Percentiles rank a stretch among this genome's conserved stretches.
These are phyloP conservation scores for Hippopotamyrus pictus DNA, from an alignment of 2,797 vertebrate species.

Conservation along the genomic window DNA sequence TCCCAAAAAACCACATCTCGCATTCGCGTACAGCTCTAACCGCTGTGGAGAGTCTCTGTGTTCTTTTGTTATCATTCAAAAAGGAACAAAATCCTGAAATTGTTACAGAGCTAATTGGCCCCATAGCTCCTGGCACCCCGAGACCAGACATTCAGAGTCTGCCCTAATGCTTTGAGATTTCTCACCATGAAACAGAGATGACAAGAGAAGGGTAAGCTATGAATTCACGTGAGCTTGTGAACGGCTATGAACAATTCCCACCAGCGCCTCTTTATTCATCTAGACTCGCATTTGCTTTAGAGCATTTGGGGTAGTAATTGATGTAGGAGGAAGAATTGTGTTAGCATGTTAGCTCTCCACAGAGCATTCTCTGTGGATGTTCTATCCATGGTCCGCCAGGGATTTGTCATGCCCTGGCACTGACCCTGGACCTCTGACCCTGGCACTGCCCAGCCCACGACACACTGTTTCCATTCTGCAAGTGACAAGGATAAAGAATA, in stretches of 20 bases:
- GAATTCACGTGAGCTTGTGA: neutral
- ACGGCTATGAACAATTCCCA: neutral
- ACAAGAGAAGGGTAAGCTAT: neutral
- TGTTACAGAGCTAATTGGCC: neutral
- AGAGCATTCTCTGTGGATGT: neutral
- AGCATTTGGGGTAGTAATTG: neutral
- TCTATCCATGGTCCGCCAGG: neutral
- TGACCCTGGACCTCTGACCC: neutral
- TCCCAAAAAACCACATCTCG: neutral
- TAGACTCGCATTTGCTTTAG: neutral
- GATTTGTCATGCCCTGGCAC: neutral
- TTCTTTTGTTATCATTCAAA: neutral
- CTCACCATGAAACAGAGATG: neutral
- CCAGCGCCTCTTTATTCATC: neutral
- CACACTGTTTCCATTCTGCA: neutral
- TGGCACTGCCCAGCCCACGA: neutral
- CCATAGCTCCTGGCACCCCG: neutral
- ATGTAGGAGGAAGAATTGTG: neutral
- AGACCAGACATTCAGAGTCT: neutral
- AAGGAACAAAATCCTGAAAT: neutral
- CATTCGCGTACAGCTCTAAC: neutral
- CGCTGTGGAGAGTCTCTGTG: too few relatives aligned
- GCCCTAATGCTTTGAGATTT: slow-evolving; percentile 1
- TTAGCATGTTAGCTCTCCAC: neutral
- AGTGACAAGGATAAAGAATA: neutral